phyloP scores from a whole-genome alignment of 1,140 invertebrate species.

The Palaemon carinicauda region DNA sequence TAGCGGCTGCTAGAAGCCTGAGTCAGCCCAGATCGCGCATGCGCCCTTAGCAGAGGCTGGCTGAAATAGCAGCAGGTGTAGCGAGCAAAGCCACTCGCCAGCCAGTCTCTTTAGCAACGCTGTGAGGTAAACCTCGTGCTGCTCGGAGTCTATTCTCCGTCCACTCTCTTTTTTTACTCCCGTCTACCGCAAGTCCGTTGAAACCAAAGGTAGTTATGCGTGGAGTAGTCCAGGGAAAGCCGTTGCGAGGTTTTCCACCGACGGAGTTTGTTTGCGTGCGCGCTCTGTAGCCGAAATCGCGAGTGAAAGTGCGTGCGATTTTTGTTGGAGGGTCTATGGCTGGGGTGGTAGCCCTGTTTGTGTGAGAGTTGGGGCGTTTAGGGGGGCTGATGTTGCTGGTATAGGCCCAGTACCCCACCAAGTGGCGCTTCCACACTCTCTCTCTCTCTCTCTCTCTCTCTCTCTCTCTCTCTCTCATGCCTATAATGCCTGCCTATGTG shows the following conservation, averaged over 20 bases:
- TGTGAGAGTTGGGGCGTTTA: background rate
- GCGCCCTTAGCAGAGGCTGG: background rate
- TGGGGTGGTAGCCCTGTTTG: constrained; percentile 4
- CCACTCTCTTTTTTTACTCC: constrained; percentile 21
- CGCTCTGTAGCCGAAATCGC: background rate
- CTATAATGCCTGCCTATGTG: no score
- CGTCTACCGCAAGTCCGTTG: background rate
- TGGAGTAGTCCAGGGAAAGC: background rate
- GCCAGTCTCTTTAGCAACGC: constrained; percentile 11
- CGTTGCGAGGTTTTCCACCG: background rate
- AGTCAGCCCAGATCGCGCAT: constrained; percentile 12
- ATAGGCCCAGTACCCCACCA: background rate
- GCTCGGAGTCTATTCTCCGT: constrained; percentile 4
- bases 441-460: no score
- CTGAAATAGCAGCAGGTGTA: constrained; percentile 38
- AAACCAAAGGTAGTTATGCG: constrained; percentile 8
- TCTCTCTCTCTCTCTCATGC: no score
- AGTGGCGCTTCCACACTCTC: background rate
- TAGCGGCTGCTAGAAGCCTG: background rate
- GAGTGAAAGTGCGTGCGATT: constrained; percentile 37
- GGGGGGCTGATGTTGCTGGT: background rate
- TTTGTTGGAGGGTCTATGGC: constrained; percentile 31
- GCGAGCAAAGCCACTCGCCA: background rate
- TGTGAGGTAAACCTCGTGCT: background rate
- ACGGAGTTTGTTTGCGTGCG: background rate